These are phyloP conservation scores for Trisateles emortualis DNA, from an alignment of 2,888 invertebrate species.

Conservation along the genomic window DNA sequence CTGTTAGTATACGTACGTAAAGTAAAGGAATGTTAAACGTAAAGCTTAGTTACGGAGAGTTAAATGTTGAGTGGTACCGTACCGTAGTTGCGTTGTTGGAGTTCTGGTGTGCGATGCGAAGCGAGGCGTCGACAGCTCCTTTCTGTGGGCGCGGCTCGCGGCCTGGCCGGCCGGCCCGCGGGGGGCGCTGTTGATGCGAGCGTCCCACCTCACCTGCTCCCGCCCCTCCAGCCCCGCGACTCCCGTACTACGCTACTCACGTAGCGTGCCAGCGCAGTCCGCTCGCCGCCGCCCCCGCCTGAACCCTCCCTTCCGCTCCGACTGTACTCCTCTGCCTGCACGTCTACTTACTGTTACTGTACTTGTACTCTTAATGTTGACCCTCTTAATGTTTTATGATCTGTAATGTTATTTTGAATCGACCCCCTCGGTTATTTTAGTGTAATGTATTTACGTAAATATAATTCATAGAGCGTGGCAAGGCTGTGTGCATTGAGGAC, in stretches of 20 bases:
- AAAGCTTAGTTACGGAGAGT: constrained; percentile 84
- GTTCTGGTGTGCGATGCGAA: constrained; percentile 72
- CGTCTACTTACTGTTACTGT: constrained; percentile 80
- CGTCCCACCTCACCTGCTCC: constrained; percentile 23
- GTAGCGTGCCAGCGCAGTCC: constrained; percentile 43
- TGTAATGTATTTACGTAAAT: constrained; percentile 82
- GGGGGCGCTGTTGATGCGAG: constrained; percentile 66
- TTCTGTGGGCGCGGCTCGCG: constrained; percentile 57
- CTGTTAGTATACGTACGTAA: constrained; percentile 81
- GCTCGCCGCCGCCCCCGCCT: constrained; percentile 60
- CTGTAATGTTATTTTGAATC: constrained; percentile 82
- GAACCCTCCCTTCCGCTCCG: constrained; percentile 59
- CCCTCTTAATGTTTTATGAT: constrained; percentile 84
- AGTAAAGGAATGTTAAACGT: constrained; percentile 82
- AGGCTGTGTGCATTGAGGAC: constrained; percentile 90
- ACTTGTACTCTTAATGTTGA: constrained; percentile 81
- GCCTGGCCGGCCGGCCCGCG: constrained; percentile 45
- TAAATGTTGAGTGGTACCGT: constrained; percentile 86
- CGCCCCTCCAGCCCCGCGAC: constrained; percentile 50
- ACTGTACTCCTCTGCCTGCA: constrained; percentile 76
- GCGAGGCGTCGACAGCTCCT: constrained; percentile 75
- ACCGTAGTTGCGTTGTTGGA: constrained; percentile 85
- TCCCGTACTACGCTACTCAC: too few relatives aligned
- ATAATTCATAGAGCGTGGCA: constrained; percentile 89
- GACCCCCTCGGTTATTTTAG: constrained; percentile 85